Conservation (phyloP, 2,888 invertebrate species). For the Cephus sareptanus region DNA sequence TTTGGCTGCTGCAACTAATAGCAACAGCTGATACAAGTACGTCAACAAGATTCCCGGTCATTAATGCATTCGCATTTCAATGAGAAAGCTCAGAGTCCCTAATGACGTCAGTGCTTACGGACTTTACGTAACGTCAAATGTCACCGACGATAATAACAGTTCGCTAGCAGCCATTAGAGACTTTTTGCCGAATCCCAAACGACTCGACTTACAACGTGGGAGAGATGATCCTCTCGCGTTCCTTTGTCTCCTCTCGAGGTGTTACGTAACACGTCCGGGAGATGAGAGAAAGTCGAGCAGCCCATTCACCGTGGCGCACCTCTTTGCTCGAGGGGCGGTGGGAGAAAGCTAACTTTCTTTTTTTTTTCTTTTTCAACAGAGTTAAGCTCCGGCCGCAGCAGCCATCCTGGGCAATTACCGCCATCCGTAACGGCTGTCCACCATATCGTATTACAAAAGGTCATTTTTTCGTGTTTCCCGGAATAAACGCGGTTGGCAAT, state of each 20-base stretch:
- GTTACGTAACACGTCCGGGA: not conserved
- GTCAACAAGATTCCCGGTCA: too few species aligned
- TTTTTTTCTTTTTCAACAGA: too few species aligned
- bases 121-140: conserved; percentile 39
- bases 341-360: too few species aligned
- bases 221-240: too few species aligned
- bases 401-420: too few species aligned
- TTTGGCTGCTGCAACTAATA: conserved; percentile 41
- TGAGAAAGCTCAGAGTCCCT: conserved; percentile 34
- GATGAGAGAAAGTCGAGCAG: not conserved
- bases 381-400: too few species aligned
- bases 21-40: conserved; percentile 20
- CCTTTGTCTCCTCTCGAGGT: not conserved
- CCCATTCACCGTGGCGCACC: not conserved
- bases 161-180: conserved; percentile 21
- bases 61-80: conserved; percentile 34
- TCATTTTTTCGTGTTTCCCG: too few species aligned
- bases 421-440: too few species aligned
- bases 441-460: too few species aligned
- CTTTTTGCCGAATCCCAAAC: conserved; percentile 17
- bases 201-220: not conserved
- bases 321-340: too few species aligned
- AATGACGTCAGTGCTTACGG: conserved; percentile 40
- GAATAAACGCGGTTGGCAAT: too few species aligned
- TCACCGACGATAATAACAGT: conserved; percentile 14